A percentile compares a stretch with the other conserved stretches of the same genome.
phyloP scores from a whole-genome alignment of 64 coral and sea anemone genomes.

The Porites lutea region DNA sequence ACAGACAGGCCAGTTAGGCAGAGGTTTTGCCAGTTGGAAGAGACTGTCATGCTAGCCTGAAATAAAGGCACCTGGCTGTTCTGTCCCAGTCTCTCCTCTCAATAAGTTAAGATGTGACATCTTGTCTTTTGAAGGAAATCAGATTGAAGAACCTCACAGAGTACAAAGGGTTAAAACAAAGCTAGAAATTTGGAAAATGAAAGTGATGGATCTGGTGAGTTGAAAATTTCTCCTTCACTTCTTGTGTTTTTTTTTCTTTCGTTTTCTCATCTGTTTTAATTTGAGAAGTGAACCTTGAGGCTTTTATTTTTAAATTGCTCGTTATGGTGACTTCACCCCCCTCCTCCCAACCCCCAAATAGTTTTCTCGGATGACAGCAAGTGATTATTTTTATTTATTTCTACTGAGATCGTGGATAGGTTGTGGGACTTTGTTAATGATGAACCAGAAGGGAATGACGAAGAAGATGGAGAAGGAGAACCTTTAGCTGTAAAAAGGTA shows the following conservation, averaged over 20 bases:
- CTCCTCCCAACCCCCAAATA: neutral
- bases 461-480: constrained; percentile 73
- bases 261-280: neutral
- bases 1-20: too few species aligned
- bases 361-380: neutral
- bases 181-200: constrained; percentile 19
- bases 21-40: too few species aligned
- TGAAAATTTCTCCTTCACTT: neutral
- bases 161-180: constrained; percentile 30
- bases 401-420: constrained; percentile 76
- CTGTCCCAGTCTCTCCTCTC: too few species aligned
- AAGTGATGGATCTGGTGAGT: constrained; percentile 9
- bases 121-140: neutral
- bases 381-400: neutral
- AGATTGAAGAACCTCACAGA: neutral
- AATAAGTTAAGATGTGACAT: too few species aligned
- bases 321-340: neutral
- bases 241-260: neutral
- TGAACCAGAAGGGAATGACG: constrained; percentile 58
- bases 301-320: neutral
- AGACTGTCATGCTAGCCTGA: too few species aligned
- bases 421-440: constrained; percentile 93
- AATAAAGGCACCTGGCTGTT: too few species aligned
- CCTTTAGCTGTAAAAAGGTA: constrained; percentile 82
- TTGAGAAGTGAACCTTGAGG: too few species aligned